Percentiles rank a stretch among this genome's conserved stretches.
phyloP scores from a whole-genome alignment of 2,113 vertebrate genomes.

The Columba janthina region DNA sequence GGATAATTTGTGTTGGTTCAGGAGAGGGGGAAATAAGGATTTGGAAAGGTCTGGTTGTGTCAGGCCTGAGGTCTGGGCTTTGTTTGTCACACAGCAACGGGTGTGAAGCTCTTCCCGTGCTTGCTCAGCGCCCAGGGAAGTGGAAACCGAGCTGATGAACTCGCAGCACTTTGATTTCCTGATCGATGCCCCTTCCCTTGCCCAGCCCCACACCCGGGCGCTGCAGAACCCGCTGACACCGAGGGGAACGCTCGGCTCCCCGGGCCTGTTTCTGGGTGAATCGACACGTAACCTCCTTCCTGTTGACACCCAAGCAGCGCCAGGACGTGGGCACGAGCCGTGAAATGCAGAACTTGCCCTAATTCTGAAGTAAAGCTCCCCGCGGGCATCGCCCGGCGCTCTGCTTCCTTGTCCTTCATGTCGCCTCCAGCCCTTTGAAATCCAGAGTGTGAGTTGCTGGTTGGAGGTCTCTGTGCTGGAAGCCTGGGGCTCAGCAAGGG shows the following conservation, averaged over 20 bases:
- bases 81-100: background rate
- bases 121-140: accelerated
- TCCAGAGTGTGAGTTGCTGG: too few species aligned
- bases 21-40: too few species aligned
- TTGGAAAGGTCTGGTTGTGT: background rate
- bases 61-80: background rate
- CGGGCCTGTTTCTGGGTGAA: background rate
- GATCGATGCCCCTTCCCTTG: background rate
- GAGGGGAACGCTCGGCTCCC: background rate
- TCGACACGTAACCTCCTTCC: background rate
- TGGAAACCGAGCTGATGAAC: accelerated
- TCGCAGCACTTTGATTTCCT: background rate
- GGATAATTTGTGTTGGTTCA: too few species aligned
- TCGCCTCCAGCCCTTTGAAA: background rate
- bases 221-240: background rate
- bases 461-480: accelerated
- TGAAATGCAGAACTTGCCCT: background rate
- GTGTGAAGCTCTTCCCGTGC: background rate
- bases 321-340: accelerated
- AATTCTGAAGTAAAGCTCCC: accelerated
- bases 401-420: background rate
- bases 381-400: accelerated
- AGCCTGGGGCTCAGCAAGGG: background rate
- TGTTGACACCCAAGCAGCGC: background rate
- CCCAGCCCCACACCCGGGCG: accelerated